Conservation (phyloP, 1,140 invertebrate species). For the Drosophila murphyi region DNA sequence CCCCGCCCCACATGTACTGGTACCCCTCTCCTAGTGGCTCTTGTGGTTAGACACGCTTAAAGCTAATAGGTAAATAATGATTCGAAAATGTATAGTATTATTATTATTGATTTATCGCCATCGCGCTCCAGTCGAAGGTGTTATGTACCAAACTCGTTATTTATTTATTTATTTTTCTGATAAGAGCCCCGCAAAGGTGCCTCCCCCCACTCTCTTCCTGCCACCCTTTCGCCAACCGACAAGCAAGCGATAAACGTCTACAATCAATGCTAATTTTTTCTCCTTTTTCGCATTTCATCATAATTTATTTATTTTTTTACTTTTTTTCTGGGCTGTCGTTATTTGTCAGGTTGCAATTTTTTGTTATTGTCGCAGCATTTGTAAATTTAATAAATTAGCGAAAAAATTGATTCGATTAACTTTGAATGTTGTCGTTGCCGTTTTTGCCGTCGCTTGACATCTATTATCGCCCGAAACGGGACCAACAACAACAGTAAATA, state of each 20-base stretch:
- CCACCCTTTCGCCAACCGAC: not conserved
- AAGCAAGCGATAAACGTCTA: conserved; percentile 19
- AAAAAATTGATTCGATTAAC: conserved; percentile 80
- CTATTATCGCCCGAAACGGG: conserved; percentile 61
- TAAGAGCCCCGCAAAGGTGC: conserved; percentile 42
- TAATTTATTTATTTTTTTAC: conserved; percentile 25
- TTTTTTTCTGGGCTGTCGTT: conserved; percentile 38
- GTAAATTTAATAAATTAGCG: conserved; percentile 81
- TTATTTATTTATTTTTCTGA: conserved; percentile 81
- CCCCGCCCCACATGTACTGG: not conserved
- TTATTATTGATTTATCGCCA: conserved; percentile 75
- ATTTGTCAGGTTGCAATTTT: conserved; percentile 48
- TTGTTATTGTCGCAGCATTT: conserved; percentile 58
- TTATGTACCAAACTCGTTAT: conserved; percentile 66
- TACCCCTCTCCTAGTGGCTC: not conserved
- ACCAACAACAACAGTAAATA: conserved; percentile 36
- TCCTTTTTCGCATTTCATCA: conserved; percentile 46
- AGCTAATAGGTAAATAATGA: conserved; percentile 59
- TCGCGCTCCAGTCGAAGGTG: conserved; percentile 53
- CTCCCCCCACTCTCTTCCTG: not conserved
- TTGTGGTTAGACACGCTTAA: conserved; percentile 28
- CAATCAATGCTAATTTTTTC: conserved; percentile 70
- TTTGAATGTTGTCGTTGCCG: conserved; percentile 59
- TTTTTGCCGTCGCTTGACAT: conserved; percentile 37
- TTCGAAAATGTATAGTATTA: conserved; percentile 61